These are phyloP conservation scores for Belgica antarctica DNA, from an alignment of 2,888 invertebrate genomes.

Conservation along the genomic window DNA sequence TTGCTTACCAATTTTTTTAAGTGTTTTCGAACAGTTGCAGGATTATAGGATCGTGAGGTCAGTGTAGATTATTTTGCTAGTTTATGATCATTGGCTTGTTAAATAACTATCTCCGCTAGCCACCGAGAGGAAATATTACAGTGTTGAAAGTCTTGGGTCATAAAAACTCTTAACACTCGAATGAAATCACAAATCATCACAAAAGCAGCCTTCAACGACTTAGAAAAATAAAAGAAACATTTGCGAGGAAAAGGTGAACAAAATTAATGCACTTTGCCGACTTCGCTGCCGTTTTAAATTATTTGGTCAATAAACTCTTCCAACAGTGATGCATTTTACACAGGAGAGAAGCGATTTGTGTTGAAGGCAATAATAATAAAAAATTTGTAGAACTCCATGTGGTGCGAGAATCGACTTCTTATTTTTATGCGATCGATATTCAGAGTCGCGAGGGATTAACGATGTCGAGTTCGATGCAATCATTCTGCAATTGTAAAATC, in stretches of 20 bases:
- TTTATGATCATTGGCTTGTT: too few species aligned
- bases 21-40: too few species aligned
- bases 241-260: not conserved
- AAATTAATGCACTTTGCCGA: conserved; percentile 16
- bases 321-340: not conserved
- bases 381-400: conserved; percentile 26
- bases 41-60: too few species aligned
- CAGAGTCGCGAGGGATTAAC: not conserved
- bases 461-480: not conserved
- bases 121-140: too few species aligned
- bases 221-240: not conserved
- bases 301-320: conserved; percentile 16
- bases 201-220: not conserved
- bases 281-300: conserved; percentile 32
- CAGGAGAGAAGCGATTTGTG: conserved; percentile 16
- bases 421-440: too few species aligned
- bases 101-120: too few species aligned
- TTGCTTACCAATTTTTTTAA: too few species aligned
- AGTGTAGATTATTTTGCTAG: too few species aligned
- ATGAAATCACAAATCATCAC: too few species aligned
- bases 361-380: conserved; percentile 29
- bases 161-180: too few species aligned
- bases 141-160: too few species aligned
- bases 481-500: not conserved
- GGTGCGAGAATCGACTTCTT: too few species aligned